Evolutionary conservation across 2,797 vertebrate genomes (phyloP).

Genomic region (Poecilia picta): DNA sequence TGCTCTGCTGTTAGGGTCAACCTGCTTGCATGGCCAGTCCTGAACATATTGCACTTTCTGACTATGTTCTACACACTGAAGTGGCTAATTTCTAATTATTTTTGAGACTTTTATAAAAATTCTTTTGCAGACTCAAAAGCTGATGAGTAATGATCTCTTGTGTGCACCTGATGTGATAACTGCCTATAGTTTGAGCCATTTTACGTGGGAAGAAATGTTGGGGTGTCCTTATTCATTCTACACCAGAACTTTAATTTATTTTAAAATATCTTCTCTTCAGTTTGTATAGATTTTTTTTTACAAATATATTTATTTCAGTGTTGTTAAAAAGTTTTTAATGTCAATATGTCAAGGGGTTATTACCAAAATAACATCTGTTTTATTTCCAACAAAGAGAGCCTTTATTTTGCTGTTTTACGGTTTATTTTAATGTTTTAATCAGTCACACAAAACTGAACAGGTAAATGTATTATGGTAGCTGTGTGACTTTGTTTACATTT

Average conservation of each 20-base stretch:
- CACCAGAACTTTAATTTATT: background rate
- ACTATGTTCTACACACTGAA: background rate
- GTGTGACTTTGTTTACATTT: background rate
- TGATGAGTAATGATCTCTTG: background rate
- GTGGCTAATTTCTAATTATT: background rate
- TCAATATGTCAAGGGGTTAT: background rate
- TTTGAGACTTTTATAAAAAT: background rate
- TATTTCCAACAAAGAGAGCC: background rate
- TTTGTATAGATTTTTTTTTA: background rate
- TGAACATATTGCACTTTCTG: background rate
- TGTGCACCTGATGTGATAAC: background rate
- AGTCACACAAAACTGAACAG: background rate
- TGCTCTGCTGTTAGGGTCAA: background rate
- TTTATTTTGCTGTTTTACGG: background rate
- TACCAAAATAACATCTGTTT: background rate
- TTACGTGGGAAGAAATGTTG: background rate
- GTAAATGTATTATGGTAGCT: background rate
- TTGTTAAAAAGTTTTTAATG: background rate
- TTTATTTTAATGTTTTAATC: background rate
- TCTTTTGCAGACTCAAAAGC: background rate
- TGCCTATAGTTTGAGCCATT: background rate
- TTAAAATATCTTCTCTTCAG: background rate
- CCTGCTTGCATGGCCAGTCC: background rate
- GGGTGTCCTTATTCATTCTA: background rate
- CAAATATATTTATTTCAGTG: background rate